These are phyloP conservation scores for Drosophila anomelani DNA, from an alignment of 2,888 invertebrate species.

Conservation along the genomic window DNA sequence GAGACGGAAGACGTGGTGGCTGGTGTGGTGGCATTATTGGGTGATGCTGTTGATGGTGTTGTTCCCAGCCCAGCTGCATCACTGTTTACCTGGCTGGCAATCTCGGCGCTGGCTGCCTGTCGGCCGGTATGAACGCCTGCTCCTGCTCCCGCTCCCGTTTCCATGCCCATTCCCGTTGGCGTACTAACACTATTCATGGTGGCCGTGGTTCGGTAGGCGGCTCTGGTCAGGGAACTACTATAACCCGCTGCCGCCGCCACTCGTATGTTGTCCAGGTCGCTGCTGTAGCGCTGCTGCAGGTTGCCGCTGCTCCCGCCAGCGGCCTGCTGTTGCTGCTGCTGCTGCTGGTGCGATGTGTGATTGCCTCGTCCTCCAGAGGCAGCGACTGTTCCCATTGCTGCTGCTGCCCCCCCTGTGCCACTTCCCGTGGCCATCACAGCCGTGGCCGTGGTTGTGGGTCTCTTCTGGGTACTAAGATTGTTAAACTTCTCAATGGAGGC, in stretches of 20 bases:
- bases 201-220: conserved; percentile 72
- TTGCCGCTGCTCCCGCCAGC: conserved; percentile 80
- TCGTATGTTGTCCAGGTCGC: conserved; percentile 63
- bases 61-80: conserved; percentile 2
- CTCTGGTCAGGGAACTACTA: conserved; percentile 77
- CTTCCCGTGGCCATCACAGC: conserved; percentile 2
- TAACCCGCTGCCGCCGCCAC: conserved; percentile 62
- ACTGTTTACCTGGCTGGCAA: conserved; percentile 32
- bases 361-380: conserved; percentile 62
- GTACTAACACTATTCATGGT: conserved; percentile 32
- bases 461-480: conserved; percentile 82
- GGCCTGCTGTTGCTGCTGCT: conserved; percentile 81
- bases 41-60: conserved; percentile 2
- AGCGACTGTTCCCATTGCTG: not conserved
- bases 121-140: conserved; percentile 1
- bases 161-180: not conserved
- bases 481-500: conserved; percentile 84
- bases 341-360: conserved; percentile 74
- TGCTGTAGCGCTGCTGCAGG: conserved; percentile 78
- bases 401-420: not conserved
- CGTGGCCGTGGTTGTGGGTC: conserved; percentile 45
- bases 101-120: not conserved
- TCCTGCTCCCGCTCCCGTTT: not conserved
- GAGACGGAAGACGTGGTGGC: conserved; percentile 48
- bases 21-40: conserved; percentile 19